phyloP scores from a whole-genome alignment of 2,113 vertebrate genomes.

The Salminus brasiliensis region DNA sequence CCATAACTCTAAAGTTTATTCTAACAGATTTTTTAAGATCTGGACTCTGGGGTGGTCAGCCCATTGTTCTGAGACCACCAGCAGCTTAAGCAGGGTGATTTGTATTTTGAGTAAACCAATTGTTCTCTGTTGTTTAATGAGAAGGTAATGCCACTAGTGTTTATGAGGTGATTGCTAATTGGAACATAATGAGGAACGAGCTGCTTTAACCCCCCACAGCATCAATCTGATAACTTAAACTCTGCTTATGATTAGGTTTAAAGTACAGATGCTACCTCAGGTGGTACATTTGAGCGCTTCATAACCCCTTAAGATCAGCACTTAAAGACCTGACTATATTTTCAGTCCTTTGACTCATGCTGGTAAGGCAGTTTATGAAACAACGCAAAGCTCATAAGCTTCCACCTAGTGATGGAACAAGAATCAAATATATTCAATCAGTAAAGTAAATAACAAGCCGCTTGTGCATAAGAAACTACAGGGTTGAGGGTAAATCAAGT shows the following conservation, averaged over 20 bases:
- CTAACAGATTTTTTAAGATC: no score
- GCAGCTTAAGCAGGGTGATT: background rate
- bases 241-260: background rate
- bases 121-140: background rate
- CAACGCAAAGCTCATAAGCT: background rate
- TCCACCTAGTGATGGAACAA: background rate
- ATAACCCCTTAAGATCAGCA: background rate
- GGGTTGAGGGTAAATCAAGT: background rate
- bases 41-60: no score
- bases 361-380: background rate
- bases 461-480: no score
- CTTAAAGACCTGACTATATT: background rate
- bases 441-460: background rate
- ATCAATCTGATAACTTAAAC: background rate
- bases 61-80: no score
- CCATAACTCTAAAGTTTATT: no score
- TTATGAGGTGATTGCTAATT: background rate
- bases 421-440: background rate
- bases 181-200: background rate
- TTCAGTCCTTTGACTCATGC: background rate
- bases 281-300: background rate
- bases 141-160: background rate
- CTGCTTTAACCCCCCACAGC: background rate
- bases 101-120: background rate
- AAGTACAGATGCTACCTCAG: background rate